Conservation (phyloP, 2,797 vertebrate genomes). For the Emydoidea blandingii region DNA sequence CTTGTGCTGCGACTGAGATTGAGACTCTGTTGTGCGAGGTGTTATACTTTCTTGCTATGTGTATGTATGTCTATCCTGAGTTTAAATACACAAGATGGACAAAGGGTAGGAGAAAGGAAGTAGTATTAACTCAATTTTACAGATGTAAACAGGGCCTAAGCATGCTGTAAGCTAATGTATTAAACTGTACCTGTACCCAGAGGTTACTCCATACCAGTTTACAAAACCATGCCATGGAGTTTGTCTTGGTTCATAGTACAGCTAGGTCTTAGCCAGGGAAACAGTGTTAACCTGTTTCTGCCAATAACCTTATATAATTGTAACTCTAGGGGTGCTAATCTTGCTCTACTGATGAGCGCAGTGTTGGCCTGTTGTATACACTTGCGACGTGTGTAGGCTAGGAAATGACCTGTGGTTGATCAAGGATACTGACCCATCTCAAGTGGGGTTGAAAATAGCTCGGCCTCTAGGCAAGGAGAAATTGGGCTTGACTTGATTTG, state of each 20-base stretch:
- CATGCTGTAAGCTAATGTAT: neutral
- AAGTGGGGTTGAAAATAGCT: no score
- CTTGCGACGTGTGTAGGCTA: no score
- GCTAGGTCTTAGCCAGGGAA: neutral
- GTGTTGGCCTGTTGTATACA: neutral
- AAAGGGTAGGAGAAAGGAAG: neutral
- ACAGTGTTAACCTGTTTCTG: neutral
- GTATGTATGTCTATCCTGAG: neutral
- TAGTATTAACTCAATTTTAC: neutral
- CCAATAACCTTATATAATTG: no score
- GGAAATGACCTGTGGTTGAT: no score
- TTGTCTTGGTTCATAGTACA: neutral
- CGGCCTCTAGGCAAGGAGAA: no score
- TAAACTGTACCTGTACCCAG: neutral
- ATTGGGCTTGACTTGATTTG: no score
- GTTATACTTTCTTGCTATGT: neutral
- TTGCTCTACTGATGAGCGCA: neutral
- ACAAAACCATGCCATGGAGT: neutral
- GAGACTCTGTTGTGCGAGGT: neutral
- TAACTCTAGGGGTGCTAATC: no score
- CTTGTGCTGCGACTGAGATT: neutral
- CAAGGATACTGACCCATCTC: no score
- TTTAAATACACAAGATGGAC: neutral
- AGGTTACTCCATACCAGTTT: fast-evolving
- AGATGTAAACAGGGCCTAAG: neutral